Conservation (phyloP, 2,113 vertebrate species). For the Hypanus sabinus region DNA sequence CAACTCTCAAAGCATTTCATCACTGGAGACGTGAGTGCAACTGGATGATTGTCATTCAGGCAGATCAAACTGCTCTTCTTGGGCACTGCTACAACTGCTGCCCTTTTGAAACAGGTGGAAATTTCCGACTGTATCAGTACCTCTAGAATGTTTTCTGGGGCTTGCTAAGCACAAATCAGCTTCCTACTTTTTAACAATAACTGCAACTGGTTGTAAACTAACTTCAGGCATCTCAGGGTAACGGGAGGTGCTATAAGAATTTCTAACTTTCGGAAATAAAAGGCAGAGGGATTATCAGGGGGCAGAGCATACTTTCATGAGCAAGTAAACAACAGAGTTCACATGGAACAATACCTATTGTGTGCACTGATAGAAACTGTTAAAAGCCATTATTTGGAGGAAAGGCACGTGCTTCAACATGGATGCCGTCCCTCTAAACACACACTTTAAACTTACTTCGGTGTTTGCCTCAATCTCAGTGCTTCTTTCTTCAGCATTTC, state of each 20-base stretch:
- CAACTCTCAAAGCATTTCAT: no score
- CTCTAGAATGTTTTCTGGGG: no score
- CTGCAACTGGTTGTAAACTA: no score
- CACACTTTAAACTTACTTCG: constrained; percentile 55
- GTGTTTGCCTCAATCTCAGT: constrained; percentile 66
- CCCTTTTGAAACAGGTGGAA: no score
- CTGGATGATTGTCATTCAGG: no score
- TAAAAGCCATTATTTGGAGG: neutral
- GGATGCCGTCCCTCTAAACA: neutral
- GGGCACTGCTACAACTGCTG: no score
- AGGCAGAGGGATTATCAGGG: neutral
- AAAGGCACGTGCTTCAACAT: neutral
- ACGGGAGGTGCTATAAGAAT: neutral
- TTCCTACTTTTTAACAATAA: no score
- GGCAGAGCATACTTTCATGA: neutral
- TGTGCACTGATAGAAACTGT: neutral
- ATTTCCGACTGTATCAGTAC: no score
- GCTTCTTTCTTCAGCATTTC: constrained; percentile 81
- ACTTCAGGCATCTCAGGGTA: neutral
- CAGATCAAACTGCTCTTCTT: no score
- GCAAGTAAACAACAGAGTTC: neutral
- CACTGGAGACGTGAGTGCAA: no score
- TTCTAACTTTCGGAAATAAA: neutral
- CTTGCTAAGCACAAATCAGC: no score
- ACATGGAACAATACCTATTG: no score